Base-by-base conservation (phyloP, 1,140 invertebrate genomes). In the Littorina saxatilis region DNA sequence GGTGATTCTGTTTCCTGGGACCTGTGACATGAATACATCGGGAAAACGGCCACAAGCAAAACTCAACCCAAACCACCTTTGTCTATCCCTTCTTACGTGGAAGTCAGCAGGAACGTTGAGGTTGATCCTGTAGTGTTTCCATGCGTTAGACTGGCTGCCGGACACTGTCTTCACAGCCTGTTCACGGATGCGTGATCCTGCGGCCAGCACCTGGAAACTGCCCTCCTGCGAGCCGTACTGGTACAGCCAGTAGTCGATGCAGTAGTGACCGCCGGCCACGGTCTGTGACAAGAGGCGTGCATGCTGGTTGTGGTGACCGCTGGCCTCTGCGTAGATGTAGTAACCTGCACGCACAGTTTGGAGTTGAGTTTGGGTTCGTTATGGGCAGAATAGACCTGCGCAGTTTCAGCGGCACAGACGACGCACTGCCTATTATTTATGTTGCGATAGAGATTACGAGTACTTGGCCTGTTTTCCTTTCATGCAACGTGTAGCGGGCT, bases 221-320 rank as follows among this genome's bases (percentile, higher is more conserved):
- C 86, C 86, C 20, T 84, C 86, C 32, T 83, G 74, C 66, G 58
- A 39, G 23, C 87, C 83, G 95, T 96, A 80, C 85, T 87, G 85
- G 55, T 86, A 76, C 70, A 82, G 85, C 61, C 81, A 88, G 68
- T 86, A 85, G 37, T 83, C 81, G 35, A 88, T 83, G 79, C 88
- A 88, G 63, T 88, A 87, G 23, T 84, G 82, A 7, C 86, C 88
- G 11, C 83, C 74, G 2, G 68, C 52, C 70, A 81, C 86, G 0
- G 32, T 43, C 20, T 81, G 63, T 0, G 87, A 86, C 32, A 76
- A 50, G 17, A 88, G 63, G 9, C 80, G 82, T 13, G 87, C 85
- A 4, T 29, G 55, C 50, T 88, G 82, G 7, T 77, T 58, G 47
- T 43, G 40, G 61, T 88, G 84, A 4, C 83, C 75, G 27, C 81